phyloP scores from a whole-genome alignment of 2,113 vertebrate species.

The Herpetotheres cachinnans region DNA sequence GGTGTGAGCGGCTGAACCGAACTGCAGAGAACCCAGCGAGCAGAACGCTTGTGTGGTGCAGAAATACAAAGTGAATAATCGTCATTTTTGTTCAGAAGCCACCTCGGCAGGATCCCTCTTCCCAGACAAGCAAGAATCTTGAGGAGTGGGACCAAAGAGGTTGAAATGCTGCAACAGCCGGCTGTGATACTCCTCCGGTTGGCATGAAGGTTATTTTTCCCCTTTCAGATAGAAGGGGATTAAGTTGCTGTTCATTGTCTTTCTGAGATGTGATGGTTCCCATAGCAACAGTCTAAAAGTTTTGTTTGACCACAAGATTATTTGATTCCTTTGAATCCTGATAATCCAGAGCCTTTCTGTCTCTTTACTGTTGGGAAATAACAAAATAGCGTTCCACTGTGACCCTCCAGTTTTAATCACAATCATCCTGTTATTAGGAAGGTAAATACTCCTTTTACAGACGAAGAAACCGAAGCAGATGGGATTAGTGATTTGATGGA shows the following conservation, averaged over 20 bases:
- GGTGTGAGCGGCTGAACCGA: not conserved
- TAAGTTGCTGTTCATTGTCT: not conserved
- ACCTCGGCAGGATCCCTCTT: not conserved
- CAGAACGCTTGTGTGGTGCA: rapidly evolving
- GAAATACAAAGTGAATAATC: not conserved
- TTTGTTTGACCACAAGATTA: not conserved
- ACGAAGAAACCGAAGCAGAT: not conserved
- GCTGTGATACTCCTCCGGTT: not conserved
- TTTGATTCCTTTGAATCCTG: not conserved
- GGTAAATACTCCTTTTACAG: not conserved
- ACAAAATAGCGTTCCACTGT: not conserved
- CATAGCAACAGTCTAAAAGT: not conserved
- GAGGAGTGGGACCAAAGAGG: not conserved
- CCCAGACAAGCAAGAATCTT: not conserved
- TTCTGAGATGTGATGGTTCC: not conserved
- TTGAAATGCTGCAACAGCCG: not conserved
- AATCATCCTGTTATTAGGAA: not conserved
- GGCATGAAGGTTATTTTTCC: not conserved
- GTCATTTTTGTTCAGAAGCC: not conserved
- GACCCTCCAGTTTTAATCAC: not conserved
- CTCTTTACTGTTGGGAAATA: not conserved
- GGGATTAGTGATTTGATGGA: not conserved
- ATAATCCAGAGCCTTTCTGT: not conserved
- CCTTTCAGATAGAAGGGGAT: not conserved
- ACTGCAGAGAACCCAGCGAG: not conserved